phyloP scores from a whole-genome alignment of 2,797 vertebrate genomes.

The Champsocephalus gunnari region DNA sequence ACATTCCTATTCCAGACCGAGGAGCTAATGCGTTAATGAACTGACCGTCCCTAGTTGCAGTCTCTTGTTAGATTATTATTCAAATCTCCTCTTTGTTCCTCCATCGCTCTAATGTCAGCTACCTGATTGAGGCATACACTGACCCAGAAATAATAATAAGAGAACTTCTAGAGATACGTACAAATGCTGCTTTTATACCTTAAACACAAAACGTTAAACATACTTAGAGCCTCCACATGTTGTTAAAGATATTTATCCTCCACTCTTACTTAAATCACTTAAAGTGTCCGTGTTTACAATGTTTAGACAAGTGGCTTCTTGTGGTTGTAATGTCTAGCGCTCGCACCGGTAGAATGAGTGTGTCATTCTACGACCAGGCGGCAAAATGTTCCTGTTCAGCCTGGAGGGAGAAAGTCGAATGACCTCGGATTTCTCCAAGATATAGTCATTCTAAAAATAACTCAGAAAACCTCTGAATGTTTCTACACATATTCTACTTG shows the following conservation, averaged over 20 bases:
- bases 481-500: background rate
- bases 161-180: background rate
- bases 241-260: background rate
- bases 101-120: background rate
- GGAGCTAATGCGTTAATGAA: background rate
- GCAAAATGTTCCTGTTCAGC: too few relatives aligned
- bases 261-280: background rate
- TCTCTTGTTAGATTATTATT: background rate
- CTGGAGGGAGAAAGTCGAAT: too few relatives aligned
- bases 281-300: too few relatives aligned
- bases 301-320: too few relatives aligned
- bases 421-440: too few relatives aligned
- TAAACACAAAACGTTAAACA: background rate
- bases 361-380: too few relatives aligned
- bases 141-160: background rate
- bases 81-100: too few relatives aligned
- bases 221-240: background rate
- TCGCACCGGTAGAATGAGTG: too few relatives aligned
- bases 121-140: background rate
- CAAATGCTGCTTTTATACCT: background rate
- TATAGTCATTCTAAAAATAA: too few relatives aligned
- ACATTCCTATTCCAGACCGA: conserved; percentile 8
- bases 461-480: too few relatives aligned
- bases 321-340: too few relatives aligned
- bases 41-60: background rate